These are phyloP conservation scores for Aleadryas rufinucha DNA, from an alignment of 2,113 vertebrate species.

Conservation along the genomic window DNA sequence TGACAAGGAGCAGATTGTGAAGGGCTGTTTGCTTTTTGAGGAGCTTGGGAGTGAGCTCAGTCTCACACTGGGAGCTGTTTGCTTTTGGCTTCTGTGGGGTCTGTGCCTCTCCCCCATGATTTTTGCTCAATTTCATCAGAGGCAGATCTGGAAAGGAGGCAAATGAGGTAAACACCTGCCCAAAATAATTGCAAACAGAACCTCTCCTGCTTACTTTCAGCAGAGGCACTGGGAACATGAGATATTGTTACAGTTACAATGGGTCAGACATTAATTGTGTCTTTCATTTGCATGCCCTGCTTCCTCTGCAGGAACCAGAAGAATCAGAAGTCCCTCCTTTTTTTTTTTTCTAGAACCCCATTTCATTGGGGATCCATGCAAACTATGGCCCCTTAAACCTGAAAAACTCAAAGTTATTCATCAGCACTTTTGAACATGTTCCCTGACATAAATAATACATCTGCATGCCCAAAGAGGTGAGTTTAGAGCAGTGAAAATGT, in stretches of 20 bases:
- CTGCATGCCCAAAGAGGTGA: not conserved
- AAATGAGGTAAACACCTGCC: not conserved
- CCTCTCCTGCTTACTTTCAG: not conserved
- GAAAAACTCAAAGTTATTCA: not conserved
- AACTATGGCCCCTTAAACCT: not conserved
- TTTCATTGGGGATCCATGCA: not conserved
- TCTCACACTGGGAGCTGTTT: not conserved
- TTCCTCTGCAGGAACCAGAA: not conserved
- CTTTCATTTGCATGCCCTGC: not conserved
- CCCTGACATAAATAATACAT: not conserved
- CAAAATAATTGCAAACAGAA: not conserved
- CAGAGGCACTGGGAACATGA: not conserved
- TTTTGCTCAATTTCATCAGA: not conserved
- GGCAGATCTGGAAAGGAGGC: not conserved
- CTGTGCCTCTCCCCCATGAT: rapidly evolving
- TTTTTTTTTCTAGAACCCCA: not conserved
- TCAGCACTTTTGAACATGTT: not conserved
- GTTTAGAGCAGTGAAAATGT: not conserved
- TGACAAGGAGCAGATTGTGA: not conserved
- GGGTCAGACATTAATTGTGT: not conserved
- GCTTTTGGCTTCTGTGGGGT: not conserved
- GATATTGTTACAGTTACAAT: not conserved
- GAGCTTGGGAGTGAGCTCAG: not conserved
- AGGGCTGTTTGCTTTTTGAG: not conserved
- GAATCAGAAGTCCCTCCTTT: not conserved